Evolutionary conservation across 2,888 invertebrate species (phyloP).

Genomic region (Andrena chrysosceles): DNA sequence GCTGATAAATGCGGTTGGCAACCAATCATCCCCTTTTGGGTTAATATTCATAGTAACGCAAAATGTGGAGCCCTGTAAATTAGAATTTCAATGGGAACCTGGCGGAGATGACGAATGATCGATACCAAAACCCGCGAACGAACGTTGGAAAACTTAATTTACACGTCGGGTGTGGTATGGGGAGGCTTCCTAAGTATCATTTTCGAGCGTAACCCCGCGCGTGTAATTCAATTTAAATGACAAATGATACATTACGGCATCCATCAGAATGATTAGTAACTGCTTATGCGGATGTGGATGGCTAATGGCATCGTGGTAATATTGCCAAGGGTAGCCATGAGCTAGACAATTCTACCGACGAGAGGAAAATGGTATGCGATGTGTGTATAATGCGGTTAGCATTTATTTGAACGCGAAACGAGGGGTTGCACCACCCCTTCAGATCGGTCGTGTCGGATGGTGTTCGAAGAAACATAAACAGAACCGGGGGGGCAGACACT

Average conservation of each 20-base stretch:
- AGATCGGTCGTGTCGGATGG: slow-evolving; percentile 33
- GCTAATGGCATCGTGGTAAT: slow-evolving; percentile 67
- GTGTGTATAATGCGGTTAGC: slow-evolving; percentile 69
- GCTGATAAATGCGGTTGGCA: slow-evolving; percentile 54
- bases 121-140: slow-evolving; percentile 20
- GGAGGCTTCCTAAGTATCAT: slow-evolving; percentile 36
- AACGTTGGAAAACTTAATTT: slow-evolving; percentile 47
- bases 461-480: slow-evolving; percentile 60
- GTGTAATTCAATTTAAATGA: slow-evolving; percentile 68
- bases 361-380: slow-evolving; percentile 67
- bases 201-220: slow-evolving; percentile 39
- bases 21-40: slow-evolving; percentile 45
- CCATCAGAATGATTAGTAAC: slow-evolving; percentile 71
- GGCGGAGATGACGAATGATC: slow-evolving; percentile 51
- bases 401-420: slow-evolving; percentile 65
- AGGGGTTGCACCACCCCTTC: slow-evolving; percentile 55
- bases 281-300: slow-evolving; percentile 58
- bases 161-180: slow-evolving; percentile 12
- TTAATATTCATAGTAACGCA: slow-evolving; percentile 54
- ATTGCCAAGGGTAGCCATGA: slow-evolving; percentile 40
- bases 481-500: slow-evolving; percentile 26
- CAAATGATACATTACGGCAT: slow-evolving; percentile 62
- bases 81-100: slow-evolving; percentile 46
- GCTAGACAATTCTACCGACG: slow-evolving; percentile 54
- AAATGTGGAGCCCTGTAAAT: slow-evolving; percentile 32